phyloP scores from a whole-genome alignment of 2,113 vertebrate genomes.

The Sialia sialis region DNA sequence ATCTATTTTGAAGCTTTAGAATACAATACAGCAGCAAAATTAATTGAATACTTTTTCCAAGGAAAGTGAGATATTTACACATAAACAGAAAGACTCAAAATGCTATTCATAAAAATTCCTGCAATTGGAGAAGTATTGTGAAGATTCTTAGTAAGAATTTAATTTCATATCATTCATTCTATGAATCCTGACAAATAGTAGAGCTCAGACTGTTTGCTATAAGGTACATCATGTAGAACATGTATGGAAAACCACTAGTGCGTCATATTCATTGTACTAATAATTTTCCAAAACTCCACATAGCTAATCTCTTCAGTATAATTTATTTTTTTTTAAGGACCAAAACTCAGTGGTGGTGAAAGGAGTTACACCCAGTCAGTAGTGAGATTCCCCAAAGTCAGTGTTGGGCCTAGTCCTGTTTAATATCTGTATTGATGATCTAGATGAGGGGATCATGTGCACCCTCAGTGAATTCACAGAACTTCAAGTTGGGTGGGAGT shows the following conservation, averaged over 20 bases:
- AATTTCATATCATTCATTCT: not conserved
- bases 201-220: not conserved
- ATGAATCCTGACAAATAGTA: not conserved
- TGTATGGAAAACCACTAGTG: not conserved
- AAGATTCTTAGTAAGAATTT: not conserved
- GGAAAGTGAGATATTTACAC: not conserved
- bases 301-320: not conserved
- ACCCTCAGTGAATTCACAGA: not conserved
- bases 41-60: not conserved
- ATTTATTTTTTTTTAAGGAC: not conserved
- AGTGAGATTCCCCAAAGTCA: not conserved
- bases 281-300: not conserved
- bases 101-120: not conserved
- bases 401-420: not conserved
- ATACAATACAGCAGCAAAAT: not conserved
- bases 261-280: not conserved
- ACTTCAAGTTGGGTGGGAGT: no score
- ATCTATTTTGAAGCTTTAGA: not conserved
- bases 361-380: not conserved
- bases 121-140: not conserved
- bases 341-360: not conserved
- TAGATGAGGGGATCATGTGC: rapidly evolving
- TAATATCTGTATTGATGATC: not conserved
- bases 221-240: not conserved
- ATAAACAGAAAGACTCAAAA: not conserved